These are phyloP conservation scores for Propsilocerus akamusi DNA, from an alignment of 1,140 invertebrate species.

Conservation along the genomic window DNA sequence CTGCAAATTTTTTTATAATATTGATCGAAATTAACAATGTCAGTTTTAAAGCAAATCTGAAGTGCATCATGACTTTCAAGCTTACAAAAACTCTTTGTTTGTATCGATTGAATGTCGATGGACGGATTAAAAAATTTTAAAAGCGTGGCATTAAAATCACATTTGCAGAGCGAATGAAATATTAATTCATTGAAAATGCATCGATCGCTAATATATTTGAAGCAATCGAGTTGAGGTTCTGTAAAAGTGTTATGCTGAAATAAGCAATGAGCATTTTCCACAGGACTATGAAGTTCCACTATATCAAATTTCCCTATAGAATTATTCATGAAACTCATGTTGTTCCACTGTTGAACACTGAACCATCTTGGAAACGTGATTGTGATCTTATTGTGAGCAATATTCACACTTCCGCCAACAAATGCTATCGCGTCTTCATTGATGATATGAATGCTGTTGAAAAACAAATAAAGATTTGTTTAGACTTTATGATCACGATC, in stretches of 20 bases:
- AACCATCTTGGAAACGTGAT: conserved; percentile 14
- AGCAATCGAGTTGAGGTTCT: conserved; percentile 10
- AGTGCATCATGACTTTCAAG: background rate
- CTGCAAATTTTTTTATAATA: background rate
- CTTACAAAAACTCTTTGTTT: background rate
- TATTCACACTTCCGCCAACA: conserved; percentile 9
- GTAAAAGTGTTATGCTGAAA: conserved; percentile 17
- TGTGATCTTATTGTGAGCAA: conserved; percentile 13
- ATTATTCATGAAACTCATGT: conserved; percentile 14
- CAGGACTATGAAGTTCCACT: conserved; percentile 11
- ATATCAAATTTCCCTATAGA: conserved; percentile 13
- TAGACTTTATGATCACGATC: no score
- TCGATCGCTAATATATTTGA: conserved; percentile 13
- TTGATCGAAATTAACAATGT: background rate
- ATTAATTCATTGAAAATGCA: conserved; percentile 12
- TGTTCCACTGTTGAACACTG: conserved; percentile 10
- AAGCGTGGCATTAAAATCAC: conserved; percentile 11
- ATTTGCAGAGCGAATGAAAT: conserved; percentile 12
- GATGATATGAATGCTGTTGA: conserved; percentile 15
- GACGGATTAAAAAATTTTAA: conserved; percentile 4
- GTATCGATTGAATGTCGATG: background rate
- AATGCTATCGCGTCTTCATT: conserved; percentile 14
- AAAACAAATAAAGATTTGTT: conserved; percentile 1
- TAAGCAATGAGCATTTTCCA: conserved; percentile 10
- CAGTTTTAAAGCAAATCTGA: background rate